Conservation (phyloP, 2,888 invertebrate species). For the Deilephila elpenor region DNA sequence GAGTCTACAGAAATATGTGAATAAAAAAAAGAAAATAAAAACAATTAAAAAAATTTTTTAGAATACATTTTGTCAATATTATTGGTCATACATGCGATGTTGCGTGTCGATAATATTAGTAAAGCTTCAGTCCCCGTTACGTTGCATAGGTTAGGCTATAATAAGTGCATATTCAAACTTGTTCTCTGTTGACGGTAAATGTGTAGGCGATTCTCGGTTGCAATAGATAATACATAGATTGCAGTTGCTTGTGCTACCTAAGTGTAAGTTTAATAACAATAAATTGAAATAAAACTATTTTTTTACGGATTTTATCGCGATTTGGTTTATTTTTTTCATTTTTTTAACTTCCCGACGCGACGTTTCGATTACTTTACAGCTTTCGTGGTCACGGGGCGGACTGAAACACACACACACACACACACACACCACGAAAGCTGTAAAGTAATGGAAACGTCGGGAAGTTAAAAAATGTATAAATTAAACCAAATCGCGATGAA, state of each 20-base stretch:
- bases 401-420: too few relatives aligned
- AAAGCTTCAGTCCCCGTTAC: not conserved
- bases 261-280: not conserved
- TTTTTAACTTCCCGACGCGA: too few relatives aligned
- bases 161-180: not conserved
- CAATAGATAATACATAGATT: not conserved
- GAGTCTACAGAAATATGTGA: not conserved
- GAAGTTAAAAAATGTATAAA: too few relatives aligned
- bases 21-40: not conserved
- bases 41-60: not conserved
- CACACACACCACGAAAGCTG: too few relatives aligned
- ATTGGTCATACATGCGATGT: constrained; percentile 8
- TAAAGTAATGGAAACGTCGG: too few relatives aligned
- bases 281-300: too few relatives aligned
- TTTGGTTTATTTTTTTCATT: too few relatives aligned
- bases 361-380: too few relatives aligned
- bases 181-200: not conserved
- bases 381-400: too few relatives aligned
- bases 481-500: too few relatives aligned
- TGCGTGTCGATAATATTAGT: not conserved
- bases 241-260: not conserved
- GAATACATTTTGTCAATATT: not conserved
- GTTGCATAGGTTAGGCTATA: constrained; percentile 12
- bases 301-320: too few relatives aligned
- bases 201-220: not conserved